Base-by-base conservation (phyloP, 2,113 vertebrate genomes). In the Platichthys stellatus region DNA sequence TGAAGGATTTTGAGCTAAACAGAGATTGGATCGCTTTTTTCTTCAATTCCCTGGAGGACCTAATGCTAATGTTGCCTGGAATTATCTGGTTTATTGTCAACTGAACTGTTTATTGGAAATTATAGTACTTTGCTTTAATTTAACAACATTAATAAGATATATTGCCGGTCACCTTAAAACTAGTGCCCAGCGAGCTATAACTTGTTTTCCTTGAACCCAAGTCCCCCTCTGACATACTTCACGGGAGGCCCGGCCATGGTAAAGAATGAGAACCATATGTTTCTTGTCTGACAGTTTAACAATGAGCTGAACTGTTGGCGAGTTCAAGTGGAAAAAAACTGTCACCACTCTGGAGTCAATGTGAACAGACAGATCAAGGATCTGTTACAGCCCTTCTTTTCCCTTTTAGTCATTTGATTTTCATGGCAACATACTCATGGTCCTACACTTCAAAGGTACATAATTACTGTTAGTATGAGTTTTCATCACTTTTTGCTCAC, bases 261-360 rank as follows among this genome's bases (percentile, higher is more conserved):
- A 40, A 63, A 69, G 65, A 83, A 83, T 76, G 66, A 83, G 28
- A 78, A 70, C 47, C 83, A 83, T 64, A 78, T 81, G 80, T 74
- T 62, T 67, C 47, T 54, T 23, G 31, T 69, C 63, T 73, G 74
- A 78, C 49, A 68, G 74, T 11, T 74, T 18, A 56, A 71, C 51
- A 78, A 63, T 80, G 69, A 72, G 43, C 20, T 73, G 56, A 75
- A 64, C 75, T 72, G 47, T 81, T 67, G 62, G 56, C 43, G 69
- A 63, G 68, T 73, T 82, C 38, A 76, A 28, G 26, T 54, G 64
- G 24, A 43, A 71, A 49, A 71, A 68, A 70, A 21, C 8, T n/a
- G n/a, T 74, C 69, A 66, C 28, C 57, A 18, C 58, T 63, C 3
- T 68, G 24, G 38, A 59, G 21, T 65, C 14, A 66, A 0, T 51